phyloP scores from a whole-genome alignment of 2,797 vertebrate species.

The Lagocephalus sceleratus region DNA sequence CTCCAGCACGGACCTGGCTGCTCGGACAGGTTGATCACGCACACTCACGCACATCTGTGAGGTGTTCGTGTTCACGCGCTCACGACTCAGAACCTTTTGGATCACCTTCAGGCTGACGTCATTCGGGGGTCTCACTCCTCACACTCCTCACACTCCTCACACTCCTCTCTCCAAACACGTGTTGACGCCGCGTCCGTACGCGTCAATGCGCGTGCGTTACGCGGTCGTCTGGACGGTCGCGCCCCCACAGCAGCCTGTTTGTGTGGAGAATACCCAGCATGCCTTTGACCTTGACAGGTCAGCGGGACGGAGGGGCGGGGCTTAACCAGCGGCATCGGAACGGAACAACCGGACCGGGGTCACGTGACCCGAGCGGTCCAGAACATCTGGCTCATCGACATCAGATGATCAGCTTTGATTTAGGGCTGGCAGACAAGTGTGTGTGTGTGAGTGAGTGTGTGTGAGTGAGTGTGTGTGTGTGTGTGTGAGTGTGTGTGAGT shows the following conservation, averaged over 20 bases:
- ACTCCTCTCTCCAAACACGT: not conserved
- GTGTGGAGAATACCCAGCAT: conserved; percentile 61
- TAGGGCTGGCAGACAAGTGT: too few species aligned
- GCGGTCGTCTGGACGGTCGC: not conserved
- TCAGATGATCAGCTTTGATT: too few species aligned
- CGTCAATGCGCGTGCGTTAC: not conserved
- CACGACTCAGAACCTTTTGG: not conserved
- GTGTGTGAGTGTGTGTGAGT: too few species aligned
- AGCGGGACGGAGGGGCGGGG: conserved; percentile 41
- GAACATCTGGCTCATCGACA: too few species aligned
- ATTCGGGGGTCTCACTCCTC: conserved; percentile 13
- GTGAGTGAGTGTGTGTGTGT: too few species aligned
- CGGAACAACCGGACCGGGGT: not conserved
- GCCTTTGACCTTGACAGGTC: conserved; percentile 79
- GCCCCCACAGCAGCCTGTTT: conserved; percentile 35
- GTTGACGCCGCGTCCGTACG: not conserved
- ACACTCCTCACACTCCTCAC: not conserved
- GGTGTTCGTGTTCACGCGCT: not conserved
- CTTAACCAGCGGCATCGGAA: conserved; percentile 34
- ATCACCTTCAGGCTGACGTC: not conserved
- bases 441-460: too few species aligned
- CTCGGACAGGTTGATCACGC: too few species aligned
- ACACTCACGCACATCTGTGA: too few species aligned
- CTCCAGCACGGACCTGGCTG: not conserved
- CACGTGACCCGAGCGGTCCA: too few species aligned